These are phyloP conservation scores for Erebia palarica DNA, from an alignment of 2,888 invertebrate genomes.

Conservation along the genomic window DNA sequence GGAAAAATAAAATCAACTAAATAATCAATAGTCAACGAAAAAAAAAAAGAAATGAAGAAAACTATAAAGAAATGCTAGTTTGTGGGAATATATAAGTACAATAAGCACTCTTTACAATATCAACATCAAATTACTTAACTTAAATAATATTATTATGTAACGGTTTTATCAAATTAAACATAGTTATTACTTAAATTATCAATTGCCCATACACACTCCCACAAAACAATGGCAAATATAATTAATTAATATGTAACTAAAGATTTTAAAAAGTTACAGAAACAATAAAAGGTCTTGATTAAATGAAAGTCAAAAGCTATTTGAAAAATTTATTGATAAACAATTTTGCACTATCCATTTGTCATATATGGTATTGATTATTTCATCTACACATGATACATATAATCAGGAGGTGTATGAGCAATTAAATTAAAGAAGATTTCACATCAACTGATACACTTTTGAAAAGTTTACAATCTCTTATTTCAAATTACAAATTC, in stretches of 20 bases:
- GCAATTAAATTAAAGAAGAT: constrained; percentile 61
- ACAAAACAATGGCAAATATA: constrained; percentile 72
- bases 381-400: constrained; percentile 64
- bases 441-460: constrained; percentile 1
- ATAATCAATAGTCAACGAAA: constrained; percentile 28
- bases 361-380: constrained; percentile 47
- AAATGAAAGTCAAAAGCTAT: constrained; percentile 76
- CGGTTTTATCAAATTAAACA: constrained; percentile 25
- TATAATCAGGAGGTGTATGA: constrained; percentile 78
- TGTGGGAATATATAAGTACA: constrained; percentile 79
- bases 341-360: constrained; percentile 67
- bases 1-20: constrained; percentile 48
- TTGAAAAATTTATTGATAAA: constrained; percentile 73
- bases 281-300: constrained; percentile 68
- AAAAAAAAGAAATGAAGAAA: constrained; percentile 44
- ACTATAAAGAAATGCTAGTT: constrained; percentile 58
- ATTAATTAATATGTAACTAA: constrained; percentile 53
- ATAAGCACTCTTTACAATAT: constrained; percentile 32
- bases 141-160: constrained; percentile 24
- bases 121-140: constrained; percentile 28
- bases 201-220: constrained; percentile 83
- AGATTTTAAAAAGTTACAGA: constrained; percentile 62
- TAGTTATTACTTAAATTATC: constrained; percentile 43
- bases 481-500: neutral
- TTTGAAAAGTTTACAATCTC: neutral